These are phyloP conservation scores for Anastrepha ludens DNA, from an alignment of 1,140 invertebrate species.

Conservation along the genomic window DNA sequence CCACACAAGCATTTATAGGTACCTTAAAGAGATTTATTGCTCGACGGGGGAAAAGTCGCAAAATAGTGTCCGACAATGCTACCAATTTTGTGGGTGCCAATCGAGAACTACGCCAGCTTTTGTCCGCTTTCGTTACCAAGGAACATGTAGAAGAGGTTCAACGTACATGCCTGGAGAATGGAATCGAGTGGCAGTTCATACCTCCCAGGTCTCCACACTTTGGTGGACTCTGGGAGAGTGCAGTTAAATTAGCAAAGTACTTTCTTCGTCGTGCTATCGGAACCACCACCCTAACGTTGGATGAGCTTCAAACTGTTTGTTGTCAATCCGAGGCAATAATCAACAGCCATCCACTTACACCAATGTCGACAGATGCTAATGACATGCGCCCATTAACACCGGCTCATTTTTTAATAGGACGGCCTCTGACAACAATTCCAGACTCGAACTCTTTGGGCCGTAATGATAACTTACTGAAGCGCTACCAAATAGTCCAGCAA, in stretches of 20 bases:
- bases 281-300: too few species aligned
- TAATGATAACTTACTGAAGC: background rate
- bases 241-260: conserved; percentile 62
- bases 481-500: background rate
- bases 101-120: conserved; percentile 56
- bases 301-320: too few species aligned
- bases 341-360: too few species aligned
- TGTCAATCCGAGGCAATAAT: too few species aligned
- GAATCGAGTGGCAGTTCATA: conserved; percentile 64
- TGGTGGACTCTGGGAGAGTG: conserved; percentile 65
- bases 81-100: conserved; percentile 68
- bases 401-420: conserved; percentile 25
- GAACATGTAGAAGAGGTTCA: background rate
- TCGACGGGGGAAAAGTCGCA: conserved; percentile 56
- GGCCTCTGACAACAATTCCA: background rate
- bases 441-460: conserved; percentile 17
- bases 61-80: conserved; percentile 66
- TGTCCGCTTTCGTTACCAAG: background rate
- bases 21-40: conserved; percentile 60
- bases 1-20: conserved; percentile 59
- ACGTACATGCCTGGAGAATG: conserved; percentile 37
- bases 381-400: conserved; percentile 3
- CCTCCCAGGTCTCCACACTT: conserved; percentile 65
- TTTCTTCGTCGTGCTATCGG: too few species aligned
- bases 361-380: too few species aligned